These are phyloP conservation scores for Motacilla alba DNA, from an alignment of 2,113 vertebrate species.

Conservation along the genomic window DNA sequence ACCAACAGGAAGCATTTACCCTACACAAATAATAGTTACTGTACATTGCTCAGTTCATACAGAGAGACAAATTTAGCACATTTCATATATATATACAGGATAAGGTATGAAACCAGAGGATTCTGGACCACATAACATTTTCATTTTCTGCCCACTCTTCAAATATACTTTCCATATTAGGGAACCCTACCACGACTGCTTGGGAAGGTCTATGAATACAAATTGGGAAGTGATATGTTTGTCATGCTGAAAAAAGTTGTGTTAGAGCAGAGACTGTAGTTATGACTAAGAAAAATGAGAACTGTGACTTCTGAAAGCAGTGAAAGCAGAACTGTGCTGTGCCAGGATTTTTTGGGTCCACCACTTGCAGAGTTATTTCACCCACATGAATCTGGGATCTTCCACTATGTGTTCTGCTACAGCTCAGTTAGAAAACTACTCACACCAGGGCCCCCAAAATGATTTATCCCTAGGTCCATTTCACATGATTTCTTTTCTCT, in stretches of 20 bases:
- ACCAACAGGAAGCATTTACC: background rate
- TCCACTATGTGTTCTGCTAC: background rate
- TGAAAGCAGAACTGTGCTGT: background rate
- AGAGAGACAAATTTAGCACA: background rate
- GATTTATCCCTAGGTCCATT: background rate
- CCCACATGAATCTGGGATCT: background rate
- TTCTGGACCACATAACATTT: background rate
- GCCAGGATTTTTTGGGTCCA: fast-evolving
- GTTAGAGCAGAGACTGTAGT: background rate
- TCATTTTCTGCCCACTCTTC: background rate
- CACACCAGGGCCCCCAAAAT: fast-evolving
- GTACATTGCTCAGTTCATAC: background rate
- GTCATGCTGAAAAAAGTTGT: background rate
- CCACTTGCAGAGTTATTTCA: background rate
- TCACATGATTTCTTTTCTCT: background rate
- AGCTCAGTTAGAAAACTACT: background rate
- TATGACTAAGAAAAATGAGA: background rate
- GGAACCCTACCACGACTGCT: background rate
- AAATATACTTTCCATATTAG: background rate
- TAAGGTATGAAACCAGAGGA: background rate
- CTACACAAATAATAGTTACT: background rate
- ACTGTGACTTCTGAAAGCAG: background rate
- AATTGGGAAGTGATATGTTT: background rate
- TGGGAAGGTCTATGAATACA: background rate
- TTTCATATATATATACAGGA: background rate